These are phyloP conservation scores for Oeneis ivallda DNA, from an alignment of 2,888 invertebrate species.

Conservation along the genomic window DNA sequence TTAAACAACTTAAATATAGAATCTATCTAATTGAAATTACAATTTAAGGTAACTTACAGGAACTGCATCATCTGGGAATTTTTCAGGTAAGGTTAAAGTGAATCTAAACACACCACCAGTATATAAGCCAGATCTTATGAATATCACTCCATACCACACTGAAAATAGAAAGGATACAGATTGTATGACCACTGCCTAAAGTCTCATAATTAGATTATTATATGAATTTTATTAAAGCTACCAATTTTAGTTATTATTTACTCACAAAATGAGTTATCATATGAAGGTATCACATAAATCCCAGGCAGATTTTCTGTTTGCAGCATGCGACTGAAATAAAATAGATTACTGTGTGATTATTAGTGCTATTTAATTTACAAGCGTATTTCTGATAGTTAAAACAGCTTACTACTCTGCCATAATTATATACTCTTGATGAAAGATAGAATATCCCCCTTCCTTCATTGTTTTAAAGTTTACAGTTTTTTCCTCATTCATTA, in stretches of 20 bases:
- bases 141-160: conserved; percentile 96
- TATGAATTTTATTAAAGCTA: neutral
- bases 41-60: conserved; percentile 84
- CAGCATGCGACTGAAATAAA: conserved; percentile 88
- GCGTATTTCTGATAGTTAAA: neutral
- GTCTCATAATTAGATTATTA: neutral
- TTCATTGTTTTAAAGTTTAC: conserved; percentile 79
- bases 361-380: neutral
- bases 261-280: conserved; percentile 90
- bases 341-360: neutral
- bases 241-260: conserved; percentile 43
- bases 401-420: conserved; percentile 94
- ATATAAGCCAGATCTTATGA: conserved; percentile 93
- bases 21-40: conserved; percentile 4
- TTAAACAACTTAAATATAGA: too few species aligned
- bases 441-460: conserved; percentile 87
- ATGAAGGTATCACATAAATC: conserved; percentile 96
- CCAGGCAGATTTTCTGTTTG: conserved; percentile 93
- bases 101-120: conserved; percentile 96
- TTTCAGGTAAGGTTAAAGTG: conserved; percentile 90
- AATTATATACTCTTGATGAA: conserved; percentile 93
- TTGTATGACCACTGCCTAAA: neutral
- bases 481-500: conserved; percentile 62
- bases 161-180: conserved; percentile 53
- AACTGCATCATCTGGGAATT: conserved; percentile 92